Evolutionary conservation across 2,888 invertebrate genomes (phyloP).

Genomic region (Pachycephus smyrnensis): DNA sequence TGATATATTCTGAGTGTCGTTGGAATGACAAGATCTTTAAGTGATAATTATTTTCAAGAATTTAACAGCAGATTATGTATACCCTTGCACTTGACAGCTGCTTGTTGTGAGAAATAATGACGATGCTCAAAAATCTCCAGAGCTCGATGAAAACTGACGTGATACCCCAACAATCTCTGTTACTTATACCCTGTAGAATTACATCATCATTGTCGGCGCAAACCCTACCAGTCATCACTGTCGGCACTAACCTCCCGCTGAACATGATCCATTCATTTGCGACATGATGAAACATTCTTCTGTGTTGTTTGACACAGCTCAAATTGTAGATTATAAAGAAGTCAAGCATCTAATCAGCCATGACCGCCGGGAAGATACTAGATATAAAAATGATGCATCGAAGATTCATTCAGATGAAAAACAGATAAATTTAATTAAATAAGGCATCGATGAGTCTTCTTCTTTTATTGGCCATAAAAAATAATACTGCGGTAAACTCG

Average conservation of each 20-base stretch:
- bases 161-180: neutral
- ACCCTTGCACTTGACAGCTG: neutral
- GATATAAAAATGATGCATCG: neutral
- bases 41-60: neutral
- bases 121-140: neutral
- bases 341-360: neutral
- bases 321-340: neutral
- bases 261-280: neutral
- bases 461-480: no score
- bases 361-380: neutral
- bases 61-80: neutral
- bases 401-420: neutral
- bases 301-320: neutral
- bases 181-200: constrained; percentile 4
- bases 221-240: neutral
- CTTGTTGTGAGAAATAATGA: neutral
- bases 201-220: neutral
- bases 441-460: no score
- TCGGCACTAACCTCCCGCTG: neutral
- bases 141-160: neutral
- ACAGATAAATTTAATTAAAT: neutral
- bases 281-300: neutral
- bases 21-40: neutral
- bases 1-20: neutral
- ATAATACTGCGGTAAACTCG: no score